phyloP scores from a whole-genome alignment of 2,113 vertebrate species.

The Plotosus lineatus region DNA sequence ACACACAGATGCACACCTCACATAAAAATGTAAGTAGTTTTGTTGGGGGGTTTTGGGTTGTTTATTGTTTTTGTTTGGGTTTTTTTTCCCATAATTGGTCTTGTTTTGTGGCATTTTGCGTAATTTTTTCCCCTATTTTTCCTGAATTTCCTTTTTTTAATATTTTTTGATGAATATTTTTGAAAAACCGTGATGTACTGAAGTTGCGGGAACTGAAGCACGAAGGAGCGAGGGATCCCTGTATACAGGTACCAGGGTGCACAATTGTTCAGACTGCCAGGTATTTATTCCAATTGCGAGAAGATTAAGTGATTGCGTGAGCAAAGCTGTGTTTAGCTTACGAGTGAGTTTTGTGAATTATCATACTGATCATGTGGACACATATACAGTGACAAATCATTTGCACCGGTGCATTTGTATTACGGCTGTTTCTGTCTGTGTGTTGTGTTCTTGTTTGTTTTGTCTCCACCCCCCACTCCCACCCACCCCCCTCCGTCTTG shows the following conservation, averaged over 20 bases:
- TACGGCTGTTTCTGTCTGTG: constrained; percentile 7
- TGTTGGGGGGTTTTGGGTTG: no score
- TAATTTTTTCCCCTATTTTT: no score
- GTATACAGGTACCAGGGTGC: constrained; percentile 29
- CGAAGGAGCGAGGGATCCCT: no score
- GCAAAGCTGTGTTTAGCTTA: constrained; percentile 53
- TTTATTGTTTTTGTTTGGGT: no score
- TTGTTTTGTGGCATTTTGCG: no score
- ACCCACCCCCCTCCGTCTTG: not conserved
- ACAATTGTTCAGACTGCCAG: constrained; percentile 36
- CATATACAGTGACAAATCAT: constrained; percentile 23
- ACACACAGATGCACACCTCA: no score
- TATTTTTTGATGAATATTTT: no score
- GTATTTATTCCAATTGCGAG: constrained; percentile 50
- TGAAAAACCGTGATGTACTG: no score
- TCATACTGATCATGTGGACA: constrained; percentile 25
- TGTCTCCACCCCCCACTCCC: not conserved
- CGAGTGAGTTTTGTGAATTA: constrained; percentile 44
- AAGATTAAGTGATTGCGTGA: constrained; percentile 52
- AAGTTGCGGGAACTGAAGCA: no score
- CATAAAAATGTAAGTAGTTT: no score
- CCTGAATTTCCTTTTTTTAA: no score
- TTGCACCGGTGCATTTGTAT: constrained; percentile 21
- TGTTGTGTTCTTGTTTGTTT: not conserved
- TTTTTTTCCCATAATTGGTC: no score